Conservation (phyloP, 1,140 invertebrate species). For the Drosophila ironensis region DNA sequence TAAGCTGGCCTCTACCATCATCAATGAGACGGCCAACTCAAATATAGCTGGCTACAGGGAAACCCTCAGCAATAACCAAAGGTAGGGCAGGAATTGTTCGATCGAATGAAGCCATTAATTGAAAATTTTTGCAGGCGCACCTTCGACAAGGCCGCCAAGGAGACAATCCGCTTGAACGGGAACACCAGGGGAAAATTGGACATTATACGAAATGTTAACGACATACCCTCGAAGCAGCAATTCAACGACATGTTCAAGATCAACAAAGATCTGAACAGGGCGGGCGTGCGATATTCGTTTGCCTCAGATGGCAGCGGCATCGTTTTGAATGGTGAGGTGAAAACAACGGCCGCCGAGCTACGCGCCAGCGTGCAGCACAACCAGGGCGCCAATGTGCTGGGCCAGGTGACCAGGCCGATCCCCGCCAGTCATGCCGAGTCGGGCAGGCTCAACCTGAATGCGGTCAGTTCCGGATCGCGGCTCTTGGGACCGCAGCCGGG, state of each 20-base stretch:
- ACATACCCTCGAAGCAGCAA: conserved; percentile 64
- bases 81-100: conserved; percentile 14
- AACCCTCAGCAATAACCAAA: conserved; percentile 55
- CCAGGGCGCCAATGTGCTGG: conserved; percentile 48
- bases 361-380: conserved; percentile 65
- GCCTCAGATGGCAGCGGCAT: conserved; percentile 39
- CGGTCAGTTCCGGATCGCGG: not conserved
- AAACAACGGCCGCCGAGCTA: conserved; percentile 32
- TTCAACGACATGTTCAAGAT: conserved; percentile 75
- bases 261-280: conserved; percentile 58
- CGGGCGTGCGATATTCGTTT: conserved; percentile 47
- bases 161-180: conserved; percentile 60
- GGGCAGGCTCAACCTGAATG: not conserved
- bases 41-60: conserved; percentile 41
- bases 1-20: conserved; percentile 63
- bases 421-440: conserved; percentile 18
- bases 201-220: conserved; percentile 69
- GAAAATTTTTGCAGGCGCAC: conserved; percentile 30
- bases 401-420: conserved; percentile 28
- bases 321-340: conserved; percentile 55
- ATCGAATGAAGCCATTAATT: not conserved
- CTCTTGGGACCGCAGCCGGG: conserved; percentile 8
- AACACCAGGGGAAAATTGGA: conserved; percentile 49
- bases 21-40: conserved; percentile 42
- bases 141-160: conserved; percentile 66